Evolutionary conservation across 2,888 invertebrate genomes (phyloP).

Genomic region (Trachelus tabidus): DNA sequence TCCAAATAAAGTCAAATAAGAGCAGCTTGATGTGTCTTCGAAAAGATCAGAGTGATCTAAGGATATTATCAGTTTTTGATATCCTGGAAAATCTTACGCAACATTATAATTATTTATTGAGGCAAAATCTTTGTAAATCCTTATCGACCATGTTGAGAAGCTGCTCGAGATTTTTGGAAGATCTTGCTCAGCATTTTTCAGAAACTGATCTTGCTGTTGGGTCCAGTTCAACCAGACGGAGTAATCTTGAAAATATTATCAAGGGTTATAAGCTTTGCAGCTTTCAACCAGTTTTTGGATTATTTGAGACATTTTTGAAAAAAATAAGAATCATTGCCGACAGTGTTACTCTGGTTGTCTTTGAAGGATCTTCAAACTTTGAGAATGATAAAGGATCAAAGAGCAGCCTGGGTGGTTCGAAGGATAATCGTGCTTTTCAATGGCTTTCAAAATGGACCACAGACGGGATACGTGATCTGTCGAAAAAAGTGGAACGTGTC

Average conservation of each 20-base stretch:
- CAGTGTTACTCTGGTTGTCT: background rate
- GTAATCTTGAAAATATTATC: background rate
- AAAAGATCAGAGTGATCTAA: background rate
- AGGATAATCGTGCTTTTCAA: background rate
- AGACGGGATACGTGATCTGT: constrained; percentile 8
- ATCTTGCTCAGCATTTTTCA: background rate
- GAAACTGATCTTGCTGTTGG: background rate
- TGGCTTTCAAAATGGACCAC: background rate
- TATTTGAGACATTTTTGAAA: background rate
- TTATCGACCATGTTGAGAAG: background rate
- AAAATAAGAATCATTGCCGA: background rate
- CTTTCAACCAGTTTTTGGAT: background rate
- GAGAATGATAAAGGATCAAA: background rate
- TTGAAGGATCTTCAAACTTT: background rate
- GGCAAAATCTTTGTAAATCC: background rate
- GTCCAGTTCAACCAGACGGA: background rate
- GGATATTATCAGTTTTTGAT: background rate
- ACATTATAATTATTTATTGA: background rate
- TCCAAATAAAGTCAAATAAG: background rate
- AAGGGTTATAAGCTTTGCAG: background rate
- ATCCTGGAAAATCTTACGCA: background rate
- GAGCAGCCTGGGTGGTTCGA: background rate
- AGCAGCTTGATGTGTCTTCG: background rate
- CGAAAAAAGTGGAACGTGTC: constrained; percentile 12
- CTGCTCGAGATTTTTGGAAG: background rate